Conservation (phyloP, 2,888 invertebrate species). For the Netelia fuscicornis region DNA sequence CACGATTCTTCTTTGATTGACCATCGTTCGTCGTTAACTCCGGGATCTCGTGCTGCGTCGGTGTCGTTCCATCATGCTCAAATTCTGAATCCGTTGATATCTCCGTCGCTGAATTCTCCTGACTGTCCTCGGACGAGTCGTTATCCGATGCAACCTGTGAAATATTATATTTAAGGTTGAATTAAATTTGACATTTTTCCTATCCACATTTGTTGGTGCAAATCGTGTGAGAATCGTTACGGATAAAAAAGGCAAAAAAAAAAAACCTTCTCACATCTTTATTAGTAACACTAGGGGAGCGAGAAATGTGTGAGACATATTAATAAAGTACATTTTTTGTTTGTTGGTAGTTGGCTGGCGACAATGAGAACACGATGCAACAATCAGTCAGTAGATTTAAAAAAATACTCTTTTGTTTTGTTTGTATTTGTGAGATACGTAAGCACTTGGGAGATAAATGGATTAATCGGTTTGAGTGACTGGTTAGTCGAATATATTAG, state of each 20-base stretch:
- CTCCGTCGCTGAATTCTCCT: conserved; percentile 95
- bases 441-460: conserved; percentile 74
- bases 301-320: conserved; percentile 66
- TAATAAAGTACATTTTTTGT: conserved; percentile 62
- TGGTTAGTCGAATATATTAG: conserved; percentile 79
- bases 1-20: conserved; percentile 86
- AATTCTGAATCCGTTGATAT: conserved; percentile 97
- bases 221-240: conserved; percentile 54
- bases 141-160: conserved; percentile 89
- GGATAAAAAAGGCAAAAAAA: conserved; percentile 37
- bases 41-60: conserved; percentile 90
- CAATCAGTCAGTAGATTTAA: conserved; percentile 68
- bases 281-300: conserved; percentile 60
- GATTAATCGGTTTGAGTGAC: conserved; percentile 76
- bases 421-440: conserved; percentile 60
- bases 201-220: conserved; percentile 6
- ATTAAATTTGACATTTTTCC: conserved; percentile 27
- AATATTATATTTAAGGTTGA: conserved; percentile 58
- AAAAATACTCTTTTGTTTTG: conserved; percentile 14
- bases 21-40: conserved; percentile 91
- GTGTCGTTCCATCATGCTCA: conserved; percentile 91
- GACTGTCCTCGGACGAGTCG: conserved; percentile 88
- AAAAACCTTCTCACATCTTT: conserved; percentile 26
- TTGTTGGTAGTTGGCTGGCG: conserved; percentile 73
- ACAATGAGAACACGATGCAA: conserved; percentile 66